Evolutionary conservation across 2,797 vertebrate species (phyloP).

Genomic region (Liparis tanakae): DNA sequence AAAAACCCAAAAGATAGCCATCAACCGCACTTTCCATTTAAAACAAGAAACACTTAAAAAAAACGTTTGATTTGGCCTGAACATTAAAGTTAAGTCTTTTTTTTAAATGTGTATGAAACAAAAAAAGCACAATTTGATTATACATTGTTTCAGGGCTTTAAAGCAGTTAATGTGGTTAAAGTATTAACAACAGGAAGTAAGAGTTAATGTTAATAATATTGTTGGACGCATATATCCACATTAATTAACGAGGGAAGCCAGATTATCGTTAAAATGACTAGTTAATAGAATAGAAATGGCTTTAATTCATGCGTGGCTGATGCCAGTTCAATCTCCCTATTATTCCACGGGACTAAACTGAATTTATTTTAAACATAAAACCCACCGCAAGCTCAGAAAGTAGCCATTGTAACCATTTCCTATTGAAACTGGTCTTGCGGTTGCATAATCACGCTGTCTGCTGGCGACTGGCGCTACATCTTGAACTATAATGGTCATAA

Average conservation of each 20-base stretch:
- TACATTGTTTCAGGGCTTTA: background rate
- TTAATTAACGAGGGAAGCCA: background rate
- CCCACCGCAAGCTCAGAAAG: background rate
- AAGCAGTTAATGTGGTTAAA: background rate
- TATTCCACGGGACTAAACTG: background rate
- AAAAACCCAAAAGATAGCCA: too few species aligned
- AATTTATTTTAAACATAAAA: background rate
- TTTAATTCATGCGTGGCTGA: slow-evolving; percentile 23
- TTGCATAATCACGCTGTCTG: slow-evolving; percentile 33
- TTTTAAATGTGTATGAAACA: background rate
- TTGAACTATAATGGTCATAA: slow-evolving; percentile 41
- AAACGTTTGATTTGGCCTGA: background rate
- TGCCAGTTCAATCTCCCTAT: background rate
- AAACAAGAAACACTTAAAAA: background rate
- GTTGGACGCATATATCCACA: too few species aligned
- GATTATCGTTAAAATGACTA: background rate
- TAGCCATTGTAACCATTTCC: background rate
- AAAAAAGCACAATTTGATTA: background rate
- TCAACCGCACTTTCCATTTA: background rate
- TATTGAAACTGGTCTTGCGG: background rate
- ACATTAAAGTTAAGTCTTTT: background rate
- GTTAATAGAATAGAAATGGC: slow-evolving; percentile 32
- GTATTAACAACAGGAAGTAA: background rate
- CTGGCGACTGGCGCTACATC: slow-evolving; percentile 22
- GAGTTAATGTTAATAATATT: background rate